Base-by-base conservation (phyloP, 1,140 invertebrate species). In the Battus philenor region DNA sequence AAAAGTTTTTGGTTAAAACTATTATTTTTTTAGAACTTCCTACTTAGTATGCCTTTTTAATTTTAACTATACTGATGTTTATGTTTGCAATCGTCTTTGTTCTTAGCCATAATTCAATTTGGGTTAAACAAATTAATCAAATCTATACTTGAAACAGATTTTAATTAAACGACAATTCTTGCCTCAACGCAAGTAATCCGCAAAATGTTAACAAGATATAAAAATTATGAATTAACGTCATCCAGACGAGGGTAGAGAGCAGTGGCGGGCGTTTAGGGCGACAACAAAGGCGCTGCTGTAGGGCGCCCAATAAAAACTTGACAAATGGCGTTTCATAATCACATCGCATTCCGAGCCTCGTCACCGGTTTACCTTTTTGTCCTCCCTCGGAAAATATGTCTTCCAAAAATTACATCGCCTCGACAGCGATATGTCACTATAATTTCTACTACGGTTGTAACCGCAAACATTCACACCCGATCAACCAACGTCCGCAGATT, bases 241-340 rank as follows among this genome's bases (percentile, higher is more conserved):
- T 32, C 36, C 47, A 68, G 68, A 68, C 63, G 60, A 80, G 72
- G 74, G 78, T 73, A 50, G 60, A 54, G 57, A 26, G 44, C 44
- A 39, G 46, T 32, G 31, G 55, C 48, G 59, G 54, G 41, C 46
- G 43, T 27, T 36, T 32, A 53, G 52, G 59, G 54, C 31, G 29
- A 56, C 61, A 61, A 81, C 79, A 83, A 83, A 75, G 60, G 70
- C 54, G 58, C 50, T 59, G 54, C 66, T 75, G 55, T 58, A 61
- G 73, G 69, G 74, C 59, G 61, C 67, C 74, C 75, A 83, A 83
- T 83, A 83, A 83, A 83, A 83, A 83, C 79, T 83, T 83, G 79
- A 83, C 79, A 83, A 83, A 83, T 83, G 74, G 73, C 63, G 74
- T 73, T 73, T 79, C 76, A 80, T 83, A 80, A 83, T 83, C 79